Percentiles rank a stretch among this genome's conserved stretches.
Conservation (phyloP, 2,797 vertebrate genomes). For the Parambassis ranga region DNA sequence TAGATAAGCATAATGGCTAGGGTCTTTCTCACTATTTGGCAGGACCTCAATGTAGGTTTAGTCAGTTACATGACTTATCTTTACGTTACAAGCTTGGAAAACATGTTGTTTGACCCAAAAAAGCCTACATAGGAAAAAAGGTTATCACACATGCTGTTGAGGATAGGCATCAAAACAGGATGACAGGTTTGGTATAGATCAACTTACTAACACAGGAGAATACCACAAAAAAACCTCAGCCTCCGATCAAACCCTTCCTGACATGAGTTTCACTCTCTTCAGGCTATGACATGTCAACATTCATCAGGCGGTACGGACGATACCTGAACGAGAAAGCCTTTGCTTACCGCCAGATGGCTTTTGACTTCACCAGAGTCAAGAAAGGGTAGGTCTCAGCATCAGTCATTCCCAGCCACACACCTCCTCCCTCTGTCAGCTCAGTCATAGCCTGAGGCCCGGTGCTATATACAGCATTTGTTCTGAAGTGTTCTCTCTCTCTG, state of each 20-base stretch:
- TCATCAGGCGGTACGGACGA: constrained; percentile 97
- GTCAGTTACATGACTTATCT: no score
- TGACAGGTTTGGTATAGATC: no score
- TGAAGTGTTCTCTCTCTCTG: neutral
- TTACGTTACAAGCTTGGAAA: no score
- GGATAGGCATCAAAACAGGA: no score
- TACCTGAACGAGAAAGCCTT: constrained; percentile 99
- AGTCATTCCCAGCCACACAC: neutral
- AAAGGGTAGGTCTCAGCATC: constrained; percentile 87
- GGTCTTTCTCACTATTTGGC: neutral
- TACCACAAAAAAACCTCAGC: neutral
- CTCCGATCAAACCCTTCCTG: neutral
- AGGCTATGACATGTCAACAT: constrained; percentile 99
- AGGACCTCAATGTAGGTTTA: no score
- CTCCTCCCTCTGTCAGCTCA: neutral
- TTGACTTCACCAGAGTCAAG: constrained; percentile 99
- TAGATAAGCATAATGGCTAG: neutral
- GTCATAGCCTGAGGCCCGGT: no score
- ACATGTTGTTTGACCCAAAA: no score
- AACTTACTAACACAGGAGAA: neutral
- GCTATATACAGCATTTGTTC: neutral
- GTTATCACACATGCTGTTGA: no score
- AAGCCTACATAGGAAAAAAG: no score
- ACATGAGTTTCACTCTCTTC: neutral
- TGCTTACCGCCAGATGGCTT: constrained; percentile 98